A percentile compares a stretch with the other conserved stretches of the same genome.
Conservation (phyloP, 2,888 invertebrate genomes). For the Micoletzkya japonica region DNA sequence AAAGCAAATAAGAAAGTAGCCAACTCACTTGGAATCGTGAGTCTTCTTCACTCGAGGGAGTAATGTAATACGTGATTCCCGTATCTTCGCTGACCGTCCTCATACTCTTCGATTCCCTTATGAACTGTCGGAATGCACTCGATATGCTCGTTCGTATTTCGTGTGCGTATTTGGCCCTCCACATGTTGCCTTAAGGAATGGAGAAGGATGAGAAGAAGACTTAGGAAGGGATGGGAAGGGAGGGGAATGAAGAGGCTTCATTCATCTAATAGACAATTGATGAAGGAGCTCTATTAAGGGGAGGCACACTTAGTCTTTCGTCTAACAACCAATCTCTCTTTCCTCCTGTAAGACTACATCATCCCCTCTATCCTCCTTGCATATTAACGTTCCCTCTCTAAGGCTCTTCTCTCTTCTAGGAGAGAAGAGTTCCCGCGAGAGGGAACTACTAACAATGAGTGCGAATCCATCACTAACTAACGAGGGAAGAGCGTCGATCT, state of each 20-base stretch:
- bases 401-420: no score
- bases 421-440: no score
- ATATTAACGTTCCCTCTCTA: no score
- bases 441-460: no score
- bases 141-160: constrained; percentile 5
- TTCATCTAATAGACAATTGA: background rate
- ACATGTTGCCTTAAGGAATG: constrained; percentile 4
- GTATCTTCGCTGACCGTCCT: background rate
- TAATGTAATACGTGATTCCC: constrained; percentile 5
- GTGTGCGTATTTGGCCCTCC: constrained; percentile 2
- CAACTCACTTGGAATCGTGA: background rate
- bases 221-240: background rate
- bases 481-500: no score
- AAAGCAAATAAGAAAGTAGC: no score
- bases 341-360: no score
- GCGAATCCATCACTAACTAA: no score
- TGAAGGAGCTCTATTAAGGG: background rate
- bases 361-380: no score
- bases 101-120: constrained; percentile 6
- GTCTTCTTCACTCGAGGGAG: background rate
- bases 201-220: background rate
- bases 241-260: background rate
- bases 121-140: background rate
- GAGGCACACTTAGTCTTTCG: background rate
- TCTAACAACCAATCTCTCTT: no score